phyloP scores from a whole-genome alignment of 2,888 invertebrate genomes.

The Acleris laterana region DNA sequence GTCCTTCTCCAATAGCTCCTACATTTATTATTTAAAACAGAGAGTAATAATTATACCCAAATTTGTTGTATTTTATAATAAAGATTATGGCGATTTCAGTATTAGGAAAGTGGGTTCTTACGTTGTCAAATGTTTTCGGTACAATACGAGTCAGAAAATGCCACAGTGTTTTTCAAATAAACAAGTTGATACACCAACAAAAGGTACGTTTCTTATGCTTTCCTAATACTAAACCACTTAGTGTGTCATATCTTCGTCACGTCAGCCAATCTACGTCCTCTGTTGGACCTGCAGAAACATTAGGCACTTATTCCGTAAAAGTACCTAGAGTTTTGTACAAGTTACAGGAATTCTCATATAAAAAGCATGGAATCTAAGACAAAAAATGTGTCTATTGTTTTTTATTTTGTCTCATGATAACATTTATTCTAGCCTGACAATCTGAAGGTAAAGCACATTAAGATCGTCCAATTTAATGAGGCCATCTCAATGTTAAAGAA shows the following conservation, averaged over 20 bases:
- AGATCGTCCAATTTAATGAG: slow-evolving; percentile 49
- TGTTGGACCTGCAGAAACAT: too few species aligned
- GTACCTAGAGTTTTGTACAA: too few species aligned
- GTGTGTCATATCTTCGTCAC: too few species aligned
- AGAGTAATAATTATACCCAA: background rate
- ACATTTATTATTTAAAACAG: background rate
- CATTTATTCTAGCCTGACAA: slow-evolving; percentile 53
- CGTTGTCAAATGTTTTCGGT: slow-evolving; percentile 34
- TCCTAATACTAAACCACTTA: too few species aligned
- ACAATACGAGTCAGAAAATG: slow-evolving; percentile 50
- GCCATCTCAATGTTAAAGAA: slow-evolving; percentile 62
- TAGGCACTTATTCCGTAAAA: too few species aligned
- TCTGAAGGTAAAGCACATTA: slow-evolving; percentile 53
- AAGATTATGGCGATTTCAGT: background rate
- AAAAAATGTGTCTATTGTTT: too few species aligned
- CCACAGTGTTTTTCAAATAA: slow-evolving; percentile 67
- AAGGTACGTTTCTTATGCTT: slow-evolving; percentile 47
- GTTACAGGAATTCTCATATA: too few species aligned
- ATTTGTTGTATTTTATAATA: slow-evolving; percentile 1
- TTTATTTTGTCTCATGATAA: background rate
- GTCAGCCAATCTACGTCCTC: too few species aligned
- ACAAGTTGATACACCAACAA: slow-evolving; percentile 64
- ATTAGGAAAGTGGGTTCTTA: slow-evolving; percentile 14
- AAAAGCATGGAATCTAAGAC: too few species aligned
- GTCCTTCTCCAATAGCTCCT: too few species aligned